Evolutionary conservation across 2,113 vertebrate genomes (phyloP).

Genomic region (Xiphophorus couchianus): DNA sequence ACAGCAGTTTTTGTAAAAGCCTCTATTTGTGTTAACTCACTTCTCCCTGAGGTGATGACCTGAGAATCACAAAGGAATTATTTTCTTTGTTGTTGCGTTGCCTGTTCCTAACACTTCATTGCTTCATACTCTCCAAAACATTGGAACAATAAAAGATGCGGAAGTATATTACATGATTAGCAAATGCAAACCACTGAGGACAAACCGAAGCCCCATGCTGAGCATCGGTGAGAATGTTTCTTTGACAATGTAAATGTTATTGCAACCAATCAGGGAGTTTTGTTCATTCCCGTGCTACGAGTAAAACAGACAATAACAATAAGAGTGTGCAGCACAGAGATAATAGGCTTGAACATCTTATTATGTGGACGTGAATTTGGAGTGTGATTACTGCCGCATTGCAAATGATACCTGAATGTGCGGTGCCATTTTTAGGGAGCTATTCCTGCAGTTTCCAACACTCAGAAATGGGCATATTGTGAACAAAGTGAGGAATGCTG

Average conservation of each 20-base stretch:
- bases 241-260: conserved; percentile 44
- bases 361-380: conserved; percentile 52
- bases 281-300: conserved; percentile 41
- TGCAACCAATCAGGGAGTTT: conserved; percentile 38
- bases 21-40: conserved; percentile 1
- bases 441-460: conserved; percentile 22
- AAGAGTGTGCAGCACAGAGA: conserved; percentile 51
- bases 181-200: conserved; percentile 38
- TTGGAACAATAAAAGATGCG: conserved; percentile 42
- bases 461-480: conserved; percentile 31
- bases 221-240: conserved; percentile 33
- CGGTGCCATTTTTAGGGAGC: conserved; percentile 30
- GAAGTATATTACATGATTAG: conserved; percentile 47
- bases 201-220: conserved; percentile 32
- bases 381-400: conserved; percentile 53
- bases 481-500: conserved; percentile 28
- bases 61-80: conserved; percentile 42
- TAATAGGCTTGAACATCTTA: conserved; percentile 53
- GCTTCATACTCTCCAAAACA: conserved; percentile 38
- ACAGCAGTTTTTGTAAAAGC: not conserved
- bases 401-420: conserved; percentile 43
- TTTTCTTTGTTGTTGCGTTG: conserved; percentile 58
- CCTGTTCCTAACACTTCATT: conserved; percentile 35
- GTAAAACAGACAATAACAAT: conserved; percentile 55
- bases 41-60: conserved; percentile 31